phyloP scores from a whole-genome alignment of 2,888 invertebrate species.

The Shargacucullia verbasci region DNA sequence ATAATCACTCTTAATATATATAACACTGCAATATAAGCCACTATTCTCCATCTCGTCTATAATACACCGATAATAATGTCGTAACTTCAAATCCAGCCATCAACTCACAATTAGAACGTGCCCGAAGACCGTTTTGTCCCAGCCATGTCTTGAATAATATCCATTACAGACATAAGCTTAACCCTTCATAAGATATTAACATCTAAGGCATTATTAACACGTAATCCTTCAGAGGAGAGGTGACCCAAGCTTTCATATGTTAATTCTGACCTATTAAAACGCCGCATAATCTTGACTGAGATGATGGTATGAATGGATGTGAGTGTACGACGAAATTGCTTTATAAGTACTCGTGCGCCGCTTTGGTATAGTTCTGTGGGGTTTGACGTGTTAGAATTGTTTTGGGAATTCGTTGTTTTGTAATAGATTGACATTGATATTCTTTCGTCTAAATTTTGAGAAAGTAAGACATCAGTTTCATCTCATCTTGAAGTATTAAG shows the following conservation, averaged over 20 bases:
- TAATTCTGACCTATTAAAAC: conserved; percentile 82
- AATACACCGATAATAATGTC: conserved; percentile 48
- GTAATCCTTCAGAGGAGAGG: conserved; percentile 76
- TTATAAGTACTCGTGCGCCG: conserved; percentile 49
- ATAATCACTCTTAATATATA: background rate
- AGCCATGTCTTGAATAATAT: conserved; percentile 76
- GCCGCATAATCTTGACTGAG: conserved; percentile 72
- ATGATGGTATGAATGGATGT: conserved; percentile 71
- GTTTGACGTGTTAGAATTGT: conserved; percentile 29
- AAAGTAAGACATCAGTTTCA: no score
- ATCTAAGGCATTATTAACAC: conserved; percentile 82
- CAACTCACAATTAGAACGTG: conserved; percentile 72
- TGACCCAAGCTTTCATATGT: conserved; percentile 82
- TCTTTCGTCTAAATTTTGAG: no score
- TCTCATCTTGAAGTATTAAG: no score
- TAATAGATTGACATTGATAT: background rate
- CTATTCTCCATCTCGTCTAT: conserved; percentile 6
- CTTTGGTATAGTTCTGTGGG: conserved; percentile 33
- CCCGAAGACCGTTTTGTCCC: conserved; percentile 70
- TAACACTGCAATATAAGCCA: conserved; percentile 1
- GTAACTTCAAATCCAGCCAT: conserved; percentile 65
- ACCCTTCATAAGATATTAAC: conserved; percentile 81
- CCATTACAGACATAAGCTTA: conserved; percentile 77
- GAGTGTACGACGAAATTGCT: conserved; percentile 68
- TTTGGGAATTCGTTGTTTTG: conserved; percentile 13